Base-by-base conservation (phyloP, 2,888 invertebrate species). In the Timema podura region DNA sequence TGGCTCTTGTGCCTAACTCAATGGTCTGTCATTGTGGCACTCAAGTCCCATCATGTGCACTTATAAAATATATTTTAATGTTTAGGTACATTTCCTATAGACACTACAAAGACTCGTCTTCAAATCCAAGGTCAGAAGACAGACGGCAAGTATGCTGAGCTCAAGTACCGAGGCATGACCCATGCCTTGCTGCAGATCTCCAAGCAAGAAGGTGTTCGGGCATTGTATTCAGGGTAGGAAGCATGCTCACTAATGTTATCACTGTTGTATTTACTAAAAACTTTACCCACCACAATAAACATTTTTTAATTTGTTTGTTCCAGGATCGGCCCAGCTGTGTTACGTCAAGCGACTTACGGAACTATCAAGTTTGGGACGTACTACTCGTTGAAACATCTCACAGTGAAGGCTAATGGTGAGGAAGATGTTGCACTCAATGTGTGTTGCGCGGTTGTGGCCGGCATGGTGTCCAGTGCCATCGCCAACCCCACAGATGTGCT, bases 301-400 rank as follows among this genome's bases (percentile, higher is more conserved):
- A n/a, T n/a, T n/a, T n/a, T n/a, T n/a, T n/a, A n/a, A n/a, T n/a
- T n/a, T n/a, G n/a, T n/a, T n/a, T n/a, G n/a, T n/a, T 80, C 13
- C 82, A 96, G 96, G 68, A 93, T 97, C 79, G 91, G 91, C 86
- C 96, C 96, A 67, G 96, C 97, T 61, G 89, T 97, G 68, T 83
- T 97, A 70, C 86, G 96, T 5, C 97, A 97, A 82, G 93, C 96
- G 48, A 95, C 95, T 54, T 97, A 97, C 83, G 97, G 97, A 76
- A 96, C 96, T 49, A 94, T 97, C 74, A 97, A 97, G 83, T 96
- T 97, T 80, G 97, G 97, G 75, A 93, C 95, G 11, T 97, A 97
- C 82, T 96, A 97, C 80, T 90, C 94, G 2, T 82, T 96, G 75
- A 96, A 96, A 82, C 86, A 89, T 78, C 81, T 87, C 72, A 79